Conservation (phyloP, 2,797 vertebrate species). For the Molothrus aeneus region DNA sequence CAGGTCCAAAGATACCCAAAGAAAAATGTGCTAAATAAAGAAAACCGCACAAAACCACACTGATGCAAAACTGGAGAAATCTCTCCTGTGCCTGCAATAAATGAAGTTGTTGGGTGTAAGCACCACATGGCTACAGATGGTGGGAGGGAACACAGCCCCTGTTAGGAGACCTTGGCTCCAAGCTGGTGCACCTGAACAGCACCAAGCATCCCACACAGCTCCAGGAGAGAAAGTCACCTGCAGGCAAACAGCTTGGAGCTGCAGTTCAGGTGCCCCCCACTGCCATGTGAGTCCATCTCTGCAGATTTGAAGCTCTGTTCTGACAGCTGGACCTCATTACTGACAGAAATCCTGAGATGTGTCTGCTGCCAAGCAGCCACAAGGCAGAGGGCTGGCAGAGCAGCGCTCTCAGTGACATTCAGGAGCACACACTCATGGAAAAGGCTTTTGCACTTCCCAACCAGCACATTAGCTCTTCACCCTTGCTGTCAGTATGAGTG, state of each 20-base stretch:
- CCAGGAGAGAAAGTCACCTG: neutral
- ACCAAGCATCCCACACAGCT: neutral
- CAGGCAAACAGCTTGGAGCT: neutral
- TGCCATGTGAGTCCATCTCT: neutral
- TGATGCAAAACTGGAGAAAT: neutral
- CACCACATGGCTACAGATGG: neutral
- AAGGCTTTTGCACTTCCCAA: neutral
- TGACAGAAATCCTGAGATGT: neutral
- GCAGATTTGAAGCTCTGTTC: neutral
- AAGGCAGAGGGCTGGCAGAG: neutral
- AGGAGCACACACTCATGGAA: neutral
- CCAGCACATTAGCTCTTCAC: constrained; percentile 9
- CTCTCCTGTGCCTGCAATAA: neutral
- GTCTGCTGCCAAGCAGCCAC: neutral
- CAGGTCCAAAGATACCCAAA: neutral
- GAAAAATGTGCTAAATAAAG: neutral
- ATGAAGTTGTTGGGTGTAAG: neutral
- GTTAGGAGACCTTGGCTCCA: neutral
- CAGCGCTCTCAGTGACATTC: neutral
- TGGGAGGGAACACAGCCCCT: neutral
- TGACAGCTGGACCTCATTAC: constrained; percentile 19
- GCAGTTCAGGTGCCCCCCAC: neutral
- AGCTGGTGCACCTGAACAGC: neutral
- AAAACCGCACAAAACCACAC: neutral
- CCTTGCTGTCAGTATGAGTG: neutral